Conservation (phyloP, 2,888 invertebrate species). For the Imbricaverruca yamaguchii region DNA sequence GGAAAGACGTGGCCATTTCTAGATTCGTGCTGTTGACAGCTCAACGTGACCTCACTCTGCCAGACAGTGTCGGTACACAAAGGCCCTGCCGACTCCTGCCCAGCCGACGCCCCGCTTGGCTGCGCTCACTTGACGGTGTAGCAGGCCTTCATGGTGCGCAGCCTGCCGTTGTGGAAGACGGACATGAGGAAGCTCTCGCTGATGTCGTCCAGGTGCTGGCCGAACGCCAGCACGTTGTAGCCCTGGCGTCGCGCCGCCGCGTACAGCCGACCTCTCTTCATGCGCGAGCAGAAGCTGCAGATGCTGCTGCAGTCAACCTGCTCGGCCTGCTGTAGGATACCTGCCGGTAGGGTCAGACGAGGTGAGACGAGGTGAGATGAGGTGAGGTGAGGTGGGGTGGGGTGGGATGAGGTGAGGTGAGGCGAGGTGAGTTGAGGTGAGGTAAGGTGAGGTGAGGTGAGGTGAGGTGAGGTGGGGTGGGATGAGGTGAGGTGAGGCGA, state of each 20-base stretch:
- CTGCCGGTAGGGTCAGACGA: conserved; percentile 37
- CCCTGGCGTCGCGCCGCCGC: conserved; percentile 63
- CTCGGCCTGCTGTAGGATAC: conserved; percentile 48
- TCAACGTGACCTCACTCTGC: too few relatives aligned
- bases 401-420: too few relatives aligned
- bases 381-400: too few relatives aligned
- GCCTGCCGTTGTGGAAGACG: conserved; percentile 68
- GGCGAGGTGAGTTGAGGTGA: too few relatives aligned
- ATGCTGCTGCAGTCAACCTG: conserved; percentile 46
- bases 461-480: too few relatives aligned
- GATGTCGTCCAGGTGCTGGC: conserved; percentile 76
- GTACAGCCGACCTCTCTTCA: conserved; percentile 66
- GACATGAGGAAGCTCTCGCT: conserved; percentile 74
- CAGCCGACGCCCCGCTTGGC: neutral
- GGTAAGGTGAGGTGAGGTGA: too few relatives aligned
- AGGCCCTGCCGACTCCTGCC: neutral
- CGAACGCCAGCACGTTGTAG: conserved; percentile 80
- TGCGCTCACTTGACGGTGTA: conserved; percentile 59
- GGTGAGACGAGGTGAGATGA: too few relatives aligned
- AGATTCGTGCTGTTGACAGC: too few relatives aligned
- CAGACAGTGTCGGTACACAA: too few relatives aligned
- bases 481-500: too few relatives aligned
- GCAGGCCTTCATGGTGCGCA: conserved; percentile 67
- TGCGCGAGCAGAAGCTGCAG: conserved; percentile 64
- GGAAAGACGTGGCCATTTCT: too few relatives aligned